These are phyloP conservation scores for Arion vulgaris DNA, from an alignment of 1,140 invertebrate genomes.

Conservation along the genomic window DNA sequence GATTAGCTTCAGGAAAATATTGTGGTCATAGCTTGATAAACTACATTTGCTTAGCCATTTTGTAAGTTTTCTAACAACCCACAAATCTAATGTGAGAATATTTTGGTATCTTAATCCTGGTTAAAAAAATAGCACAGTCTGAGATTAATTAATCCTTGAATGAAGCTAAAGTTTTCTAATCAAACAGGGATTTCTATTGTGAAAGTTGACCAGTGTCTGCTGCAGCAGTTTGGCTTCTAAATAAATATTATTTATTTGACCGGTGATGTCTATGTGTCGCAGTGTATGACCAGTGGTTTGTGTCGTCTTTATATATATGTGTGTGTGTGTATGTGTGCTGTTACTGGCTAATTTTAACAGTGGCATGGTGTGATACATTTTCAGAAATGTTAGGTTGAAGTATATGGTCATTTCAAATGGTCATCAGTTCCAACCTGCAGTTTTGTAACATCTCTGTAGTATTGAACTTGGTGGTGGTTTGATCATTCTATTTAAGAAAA, in stretches of 20 bases:
- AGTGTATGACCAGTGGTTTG: neutral
- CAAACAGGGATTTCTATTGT: no score
- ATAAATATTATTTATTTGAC: neutral
- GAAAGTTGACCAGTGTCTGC: no score
- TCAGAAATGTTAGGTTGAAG: neutral
- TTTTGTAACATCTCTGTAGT: neutral
- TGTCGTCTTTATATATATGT: neutral
- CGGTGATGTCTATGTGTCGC: neutral
- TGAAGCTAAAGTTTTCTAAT: no score
- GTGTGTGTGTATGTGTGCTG: neutral
- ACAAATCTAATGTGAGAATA: no score
- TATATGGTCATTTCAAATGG: neutral
- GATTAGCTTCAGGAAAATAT: no score
- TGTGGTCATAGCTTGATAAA: no score
- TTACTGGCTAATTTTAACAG: neutral
- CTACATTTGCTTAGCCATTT: no score
- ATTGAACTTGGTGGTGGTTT: neutral
- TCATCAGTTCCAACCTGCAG: neutral
- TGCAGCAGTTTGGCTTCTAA: neutral
- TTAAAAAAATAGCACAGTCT: no score
- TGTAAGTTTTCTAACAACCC: no score
- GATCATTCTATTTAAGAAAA: neutral
- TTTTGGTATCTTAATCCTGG: no score
- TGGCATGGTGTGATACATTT: constrained; percentile 1
- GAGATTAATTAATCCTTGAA: no score